Percentiles rank a stretch among this genome's conserved stretches.
Conservation (phyloP, 2,797 vertebrate genomes). For the Oryzias dopingdopingensis region DNA sequence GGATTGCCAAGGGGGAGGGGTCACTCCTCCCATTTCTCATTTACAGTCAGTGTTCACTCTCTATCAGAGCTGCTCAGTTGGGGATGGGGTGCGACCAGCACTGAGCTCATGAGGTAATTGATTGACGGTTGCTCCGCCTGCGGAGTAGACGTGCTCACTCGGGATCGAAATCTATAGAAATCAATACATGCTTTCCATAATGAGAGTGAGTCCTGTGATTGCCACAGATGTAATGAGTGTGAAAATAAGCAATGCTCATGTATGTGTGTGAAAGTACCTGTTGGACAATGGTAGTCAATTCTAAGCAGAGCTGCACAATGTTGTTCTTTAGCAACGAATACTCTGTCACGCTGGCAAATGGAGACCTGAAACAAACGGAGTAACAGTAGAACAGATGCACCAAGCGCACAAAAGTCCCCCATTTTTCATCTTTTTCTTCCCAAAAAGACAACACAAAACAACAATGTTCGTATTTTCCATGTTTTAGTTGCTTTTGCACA, state of each 20-base stretch:
- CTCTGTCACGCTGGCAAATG: slow-evolving; percentile 92
- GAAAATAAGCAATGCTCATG: not conserved
- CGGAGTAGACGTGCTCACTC: slow-evolving; percentile 22
- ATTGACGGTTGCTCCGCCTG: slow-evolving; percentile 28
- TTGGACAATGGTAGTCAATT: slow-evolving; percentile 93
- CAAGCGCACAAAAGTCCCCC: not conserved
- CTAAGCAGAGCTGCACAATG: slow-evolving; percentile 92
- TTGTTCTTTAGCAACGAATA: slow-evolving; percentile 94
- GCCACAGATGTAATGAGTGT: slow-evolving; percentile 1
- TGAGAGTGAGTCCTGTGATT: not conserved
- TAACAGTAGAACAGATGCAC: slow-evolving; percentile 1
- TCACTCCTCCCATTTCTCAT: no score
- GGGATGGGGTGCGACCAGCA: slow-evolving; percentile 18
- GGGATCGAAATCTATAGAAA: slow-evolving; percentile 37
- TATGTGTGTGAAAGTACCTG: slow-evolving; percentile 73
- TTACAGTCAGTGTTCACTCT: slow-evolving; percentile 14
- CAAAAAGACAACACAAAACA: no score
- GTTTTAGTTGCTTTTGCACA: no score
- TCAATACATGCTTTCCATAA: slow-evolving; percentile 5
- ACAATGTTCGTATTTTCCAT: no score
- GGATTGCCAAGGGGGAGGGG: no score
- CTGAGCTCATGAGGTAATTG: slow-evolving; percentile 27
- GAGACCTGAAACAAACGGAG: slow-evolving; percentile 79
- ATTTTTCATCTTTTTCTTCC: not conserved
- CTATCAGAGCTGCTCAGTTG: slow-evolving; percentile 19